Conservation (phyloP, 2,113 vertebrate species). For the Acanthochromis polyacanthus region DNA sequence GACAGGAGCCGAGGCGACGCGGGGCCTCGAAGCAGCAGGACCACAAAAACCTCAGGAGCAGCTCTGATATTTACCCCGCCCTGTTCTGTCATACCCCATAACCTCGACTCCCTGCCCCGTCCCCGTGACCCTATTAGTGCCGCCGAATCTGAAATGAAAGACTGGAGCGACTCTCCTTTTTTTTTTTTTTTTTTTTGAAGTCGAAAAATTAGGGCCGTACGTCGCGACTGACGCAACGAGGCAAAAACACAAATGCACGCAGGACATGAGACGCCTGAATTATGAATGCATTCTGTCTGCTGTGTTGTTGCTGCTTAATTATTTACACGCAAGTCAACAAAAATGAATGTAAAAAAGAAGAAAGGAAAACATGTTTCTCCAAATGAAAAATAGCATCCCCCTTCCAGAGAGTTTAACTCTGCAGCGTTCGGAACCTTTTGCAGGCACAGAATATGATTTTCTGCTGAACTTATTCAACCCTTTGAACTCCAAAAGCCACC, state of each 20-base stretch:
- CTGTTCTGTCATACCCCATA: constrained; percentile 54
- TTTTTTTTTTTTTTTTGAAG: constrained; percentile 53
- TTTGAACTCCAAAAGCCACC: no score
- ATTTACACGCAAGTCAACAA: constrained; percentile 51
- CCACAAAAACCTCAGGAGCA: constrained; percentile 69
- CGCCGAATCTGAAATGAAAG: constrained; percentile 55
- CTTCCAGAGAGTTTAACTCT: background rate
- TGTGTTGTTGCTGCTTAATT: constrained; percentile 56
- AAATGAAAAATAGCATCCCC: constrained; percentile 39
- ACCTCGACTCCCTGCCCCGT: constrained; percentile 22
- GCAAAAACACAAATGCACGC: constrained; percentile 52
- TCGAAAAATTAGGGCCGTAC: constrained; percentile 29
- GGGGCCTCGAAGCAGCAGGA: constrained; percentile 70
- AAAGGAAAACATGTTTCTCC: constrained; percentile 39
- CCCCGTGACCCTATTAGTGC: constrained; percentile 46
- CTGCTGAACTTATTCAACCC: no score
- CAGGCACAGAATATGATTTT: background rate
- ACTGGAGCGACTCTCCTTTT: constrained; percentile 25
- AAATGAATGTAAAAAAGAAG: constrained; percentile 25
- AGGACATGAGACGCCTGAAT: constrained; percentile 61
- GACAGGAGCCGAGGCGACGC: constrained; percentile 69
- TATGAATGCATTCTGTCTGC: constrained; percentile 64
- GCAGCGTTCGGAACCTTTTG: background rate
- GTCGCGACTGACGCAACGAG: constrained; percentile 52
- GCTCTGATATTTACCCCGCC: constrained; percentile 70